Evolutionary conservation across 2,888 invertebrate genomes (phyloP), one percentile per base, ranked within the genome.

Genomic region (Oscheius onirici): DNA sequence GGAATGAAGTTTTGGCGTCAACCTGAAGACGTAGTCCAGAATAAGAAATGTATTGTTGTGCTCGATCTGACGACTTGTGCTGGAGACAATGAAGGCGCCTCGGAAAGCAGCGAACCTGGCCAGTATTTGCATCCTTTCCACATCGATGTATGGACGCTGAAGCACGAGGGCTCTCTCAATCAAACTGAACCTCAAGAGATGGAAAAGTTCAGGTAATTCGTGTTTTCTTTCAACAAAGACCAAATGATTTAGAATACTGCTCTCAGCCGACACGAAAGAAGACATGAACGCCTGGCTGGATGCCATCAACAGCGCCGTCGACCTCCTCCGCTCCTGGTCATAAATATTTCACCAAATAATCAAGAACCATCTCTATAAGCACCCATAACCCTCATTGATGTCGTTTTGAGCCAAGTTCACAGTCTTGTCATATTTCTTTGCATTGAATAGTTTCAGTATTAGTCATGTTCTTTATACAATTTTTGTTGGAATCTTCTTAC

Each of bases 1-100:
- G 90, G 91, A 34, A 90, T 97, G 28, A 92, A 92, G 70, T 97
- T 92, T 89, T 97, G 97, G 97, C 94, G 94, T 89, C 97, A 97
- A 89, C 97, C 97, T 0, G 97, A 97, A 83, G 95, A 97, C 88
- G 96, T 95, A 86, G 92, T 91, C 87, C 94, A 41, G 28, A 34
- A 46, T 11, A 66, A 54, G 34, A 34, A 34, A 3, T 80, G 76
- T 63, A 57, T 77, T 2, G 79, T 77, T 1, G 68, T 78, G 3
- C 55, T 80, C 46, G 80, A 80, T 61, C 69, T 80, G 28, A 57
- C 69, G 17, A 80, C 80, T 10, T 78, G 80, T 28, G 74, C 72
- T 6, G 66, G 70, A 1, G 81, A 79, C 17, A 79, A 77, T 5
- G 58, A 72, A 11, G 75, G 66, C 1, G 66, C 66, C 6, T 49